Evolutionary conservation across 2,113 vertebrate genomes (phyloP).

Genomic region (Cromileptes altivelis): DNA sequence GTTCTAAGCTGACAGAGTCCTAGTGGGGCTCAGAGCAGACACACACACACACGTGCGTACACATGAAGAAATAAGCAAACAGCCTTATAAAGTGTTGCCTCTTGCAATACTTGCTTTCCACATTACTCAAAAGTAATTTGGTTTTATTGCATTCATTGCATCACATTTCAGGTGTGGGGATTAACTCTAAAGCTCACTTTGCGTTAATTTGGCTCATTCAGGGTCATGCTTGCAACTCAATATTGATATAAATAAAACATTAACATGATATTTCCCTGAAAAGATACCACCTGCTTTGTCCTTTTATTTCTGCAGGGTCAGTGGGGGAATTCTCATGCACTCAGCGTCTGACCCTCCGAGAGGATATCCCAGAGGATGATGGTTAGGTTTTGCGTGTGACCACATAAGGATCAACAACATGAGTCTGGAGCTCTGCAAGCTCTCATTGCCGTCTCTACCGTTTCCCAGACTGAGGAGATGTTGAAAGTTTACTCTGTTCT

Average conservation of each 20-base stretch:
- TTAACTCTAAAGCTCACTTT: neutral
- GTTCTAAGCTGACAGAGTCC: constrained; percentile 60
- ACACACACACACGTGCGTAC: constrained; percentile 20
- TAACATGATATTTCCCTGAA: constrained; percentile 14
- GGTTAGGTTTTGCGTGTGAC: constrained; percentile 70
- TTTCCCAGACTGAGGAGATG: constrained; percentile 48
- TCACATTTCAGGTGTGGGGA: neutral
- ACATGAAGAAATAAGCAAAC: constrained; percentile 36
- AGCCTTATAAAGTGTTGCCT: constrained; percentile 16
- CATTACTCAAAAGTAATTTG: constrained; percentile 1
- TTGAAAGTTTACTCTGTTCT: constrained; percentile 52
- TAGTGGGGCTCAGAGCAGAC: constrained; percentile 15
- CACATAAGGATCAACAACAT: constrained; percentile 78
- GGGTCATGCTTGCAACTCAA: neutral
- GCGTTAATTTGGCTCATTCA: neutral
- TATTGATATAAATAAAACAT: constrained; percentile 31
- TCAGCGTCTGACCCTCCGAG: constrained; percentile 52
- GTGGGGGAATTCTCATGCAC: constrained; percentile 58
- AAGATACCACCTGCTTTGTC: constrained; percentile 53
- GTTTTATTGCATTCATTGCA: constrained; percentile 6
- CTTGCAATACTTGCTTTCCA: constrained; percentile 1
- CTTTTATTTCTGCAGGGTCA: constrained; percentile 68
- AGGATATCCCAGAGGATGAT: constrained; percentile 69
- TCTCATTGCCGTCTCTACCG: constrained; percentile 43
- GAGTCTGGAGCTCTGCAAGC: constrained; percentile 51